These are phyloP conservation scores for Willisornis vidua DNA, from an alignment of 2,113 vertebrate genomes.

Conservation along the genomic window DNA sequence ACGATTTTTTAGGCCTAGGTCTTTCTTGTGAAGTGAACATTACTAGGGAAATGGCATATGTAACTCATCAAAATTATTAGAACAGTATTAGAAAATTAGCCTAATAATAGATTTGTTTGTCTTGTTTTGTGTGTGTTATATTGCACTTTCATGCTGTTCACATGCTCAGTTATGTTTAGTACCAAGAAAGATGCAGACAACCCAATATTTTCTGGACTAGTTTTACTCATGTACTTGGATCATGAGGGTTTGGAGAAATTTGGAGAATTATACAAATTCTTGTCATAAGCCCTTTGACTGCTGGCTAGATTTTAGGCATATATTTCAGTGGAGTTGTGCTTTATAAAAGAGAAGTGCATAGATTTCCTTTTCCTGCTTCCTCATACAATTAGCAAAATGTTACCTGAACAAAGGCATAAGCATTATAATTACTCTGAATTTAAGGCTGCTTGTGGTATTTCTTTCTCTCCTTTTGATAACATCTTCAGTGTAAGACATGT, in stretches of 20 bases:
- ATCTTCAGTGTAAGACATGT: background rate
- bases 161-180: background rate
- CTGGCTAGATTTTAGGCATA: background rate
- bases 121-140: background rate
- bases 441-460: background rate
- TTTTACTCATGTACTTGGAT: background rate
- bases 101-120: background rate
- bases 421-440: background rate
- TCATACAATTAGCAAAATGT: background rate
- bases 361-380: background rate
- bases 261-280: background rate
- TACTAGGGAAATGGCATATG: background rate
- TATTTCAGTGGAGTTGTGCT: background rate
- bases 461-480: background rate
- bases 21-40: background rate
- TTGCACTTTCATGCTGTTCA: background rate
- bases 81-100: background rate
- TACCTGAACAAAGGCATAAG: background rate
- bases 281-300: background rate
- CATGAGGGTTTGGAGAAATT: background rate
- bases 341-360: background rate
- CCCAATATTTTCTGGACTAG: background rate
- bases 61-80: background rate
- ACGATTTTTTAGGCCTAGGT: background rate
- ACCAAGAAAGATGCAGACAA: background rate